These are phyloP conservation scores for Limosa lapponica DNA, from an alignment of 2,797 vertebrate species.

Conservation along the genomic window DNA sequence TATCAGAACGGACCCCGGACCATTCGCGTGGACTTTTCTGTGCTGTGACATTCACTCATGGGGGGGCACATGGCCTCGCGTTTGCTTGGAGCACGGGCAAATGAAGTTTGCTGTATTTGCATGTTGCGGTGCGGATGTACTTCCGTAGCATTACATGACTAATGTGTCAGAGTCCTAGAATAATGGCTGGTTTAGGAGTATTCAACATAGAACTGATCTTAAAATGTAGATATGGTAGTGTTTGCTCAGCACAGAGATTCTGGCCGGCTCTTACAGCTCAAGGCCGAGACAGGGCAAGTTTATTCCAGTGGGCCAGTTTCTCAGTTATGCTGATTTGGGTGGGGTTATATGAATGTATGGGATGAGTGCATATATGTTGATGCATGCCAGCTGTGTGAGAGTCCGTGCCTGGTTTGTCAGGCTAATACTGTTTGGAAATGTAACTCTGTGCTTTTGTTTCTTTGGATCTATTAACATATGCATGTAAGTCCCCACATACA, in stretches of 20 bases:
- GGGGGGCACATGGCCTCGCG: fast-evolving
- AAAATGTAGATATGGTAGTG: fast-evolving
- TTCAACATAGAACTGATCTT: not conserved
- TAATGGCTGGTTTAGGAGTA: not conserved
- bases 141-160: fast-evolving
- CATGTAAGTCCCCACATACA: not conserved
- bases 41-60: fast-evolving
- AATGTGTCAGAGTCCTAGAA: not conserved
- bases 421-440: not conserved
- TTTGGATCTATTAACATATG: not conserved
- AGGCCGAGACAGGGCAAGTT: not conserved
- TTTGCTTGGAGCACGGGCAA: not conserved
- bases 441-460: not conserved
- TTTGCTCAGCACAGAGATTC: not conserved
- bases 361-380: not conserved
- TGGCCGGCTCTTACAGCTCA: not conserved
- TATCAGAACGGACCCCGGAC: fast-evolving
- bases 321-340: not conserved
- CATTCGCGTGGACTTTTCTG: not conserved
- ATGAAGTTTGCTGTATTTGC: not conserved
- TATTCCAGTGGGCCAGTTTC: not conserved
- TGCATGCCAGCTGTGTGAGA: not conserved
- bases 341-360: not conserved
- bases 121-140: fast-evolving
- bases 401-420: not conserved